Base-by-base conservation (phyloP, 2,888 invertebrate genomes). In the Branchipolynoe longqiensis region DNA sequence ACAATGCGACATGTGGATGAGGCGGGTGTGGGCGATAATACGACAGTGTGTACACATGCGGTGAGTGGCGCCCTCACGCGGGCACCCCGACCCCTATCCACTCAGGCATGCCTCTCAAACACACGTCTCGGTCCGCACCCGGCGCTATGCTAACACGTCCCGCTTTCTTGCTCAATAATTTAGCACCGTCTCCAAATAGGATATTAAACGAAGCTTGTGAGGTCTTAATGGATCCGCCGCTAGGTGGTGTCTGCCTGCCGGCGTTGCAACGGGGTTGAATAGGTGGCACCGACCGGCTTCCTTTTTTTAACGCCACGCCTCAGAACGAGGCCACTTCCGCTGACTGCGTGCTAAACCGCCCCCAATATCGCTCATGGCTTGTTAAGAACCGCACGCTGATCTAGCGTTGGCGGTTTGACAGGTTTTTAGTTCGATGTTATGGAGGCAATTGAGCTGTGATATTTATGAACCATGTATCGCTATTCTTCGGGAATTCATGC, bases 101-200 rank as follows among this genome's bases (percentile, higher is more conserved):
- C 8, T 18, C 58, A 58, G n/a, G n/a, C 4, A 4, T n/a, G 4
- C 14, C 58, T 18, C n/a, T 58, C n/a, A 6, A 58, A 6, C n/a
- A 4, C n/a, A n/a, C 58, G 4, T 58, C 58, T 25, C 58, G n/a
- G n/a, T 4, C 14, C 8, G n/a, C 58, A 58, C 58, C 58, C 58
- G n/a, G 8, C 18, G 18, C 48, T 48, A 48, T 18, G 48, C 48
- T 48, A 48, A 48, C 8, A 18, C 48, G 8, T 25, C 25, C 62
- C 31, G 62, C n/a, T 69, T 69, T 69, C 38, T 69, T 69, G 33
- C 36, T 69, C 36, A 33, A 38, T 69, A 38, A 69, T 69, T 38
- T 69, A 69, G 69, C 69, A 38, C 38, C 12, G 36, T 14, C 36
- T 69, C 38, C 62, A 69, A 69, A 69, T 69, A 38, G 38, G 33